A percentile compares a stretch with the other conserved stretches of the same genome.
phyloP scores from a whole-genome alignment of 2,888 invertebrate genomes.

The Siphlonurus alternatus region DNA sequence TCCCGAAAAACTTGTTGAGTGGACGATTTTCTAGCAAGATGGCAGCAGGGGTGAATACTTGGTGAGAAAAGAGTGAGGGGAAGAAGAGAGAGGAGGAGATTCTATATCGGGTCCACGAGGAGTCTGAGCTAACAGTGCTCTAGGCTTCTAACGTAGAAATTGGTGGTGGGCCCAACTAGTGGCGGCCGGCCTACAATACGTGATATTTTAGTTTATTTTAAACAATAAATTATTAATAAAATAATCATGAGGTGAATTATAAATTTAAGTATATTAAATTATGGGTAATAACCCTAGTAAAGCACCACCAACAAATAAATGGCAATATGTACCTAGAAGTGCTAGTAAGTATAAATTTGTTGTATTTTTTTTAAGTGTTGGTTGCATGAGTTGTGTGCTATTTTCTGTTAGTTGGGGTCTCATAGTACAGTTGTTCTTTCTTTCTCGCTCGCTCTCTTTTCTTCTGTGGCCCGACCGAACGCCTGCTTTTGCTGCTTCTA shows the following conservation, averaged over 20 bases:
- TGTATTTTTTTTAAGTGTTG: not conserved
- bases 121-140: not conserved
- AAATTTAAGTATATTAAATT: not conserved
- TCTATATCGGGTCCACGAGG: slow-evolving; percentile 1
- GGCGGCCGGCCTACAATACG: too few relatives aligned
- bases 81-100: not conserved
- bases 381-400: not conserved
- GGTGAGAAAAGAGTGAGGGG: not conserved
- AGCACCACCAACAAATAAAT: not conserved
- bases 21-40: not conserved
- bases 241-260: not conserved
- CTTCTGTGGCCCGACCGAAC: not conserved
- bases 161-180: not conserved
- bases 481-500: not conserved
- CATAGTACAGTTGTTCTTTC: not conserved
- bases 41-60: not conserved
- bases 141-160: not conserved
- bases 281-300: not conserved
- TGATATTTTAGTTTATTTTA: not conserved
- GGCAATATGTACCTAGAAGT: not conserved
- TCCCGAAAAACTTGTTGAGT: too few relatives aligned
- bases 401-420: not conserved
- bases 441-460: not conserved
- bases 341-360: not conserved
- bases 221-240: not conserved